phyloP scores from a whole-genome alignment of 2,113 vertebrate species.

The Reinhardtius hippoglossoides region DNA sequence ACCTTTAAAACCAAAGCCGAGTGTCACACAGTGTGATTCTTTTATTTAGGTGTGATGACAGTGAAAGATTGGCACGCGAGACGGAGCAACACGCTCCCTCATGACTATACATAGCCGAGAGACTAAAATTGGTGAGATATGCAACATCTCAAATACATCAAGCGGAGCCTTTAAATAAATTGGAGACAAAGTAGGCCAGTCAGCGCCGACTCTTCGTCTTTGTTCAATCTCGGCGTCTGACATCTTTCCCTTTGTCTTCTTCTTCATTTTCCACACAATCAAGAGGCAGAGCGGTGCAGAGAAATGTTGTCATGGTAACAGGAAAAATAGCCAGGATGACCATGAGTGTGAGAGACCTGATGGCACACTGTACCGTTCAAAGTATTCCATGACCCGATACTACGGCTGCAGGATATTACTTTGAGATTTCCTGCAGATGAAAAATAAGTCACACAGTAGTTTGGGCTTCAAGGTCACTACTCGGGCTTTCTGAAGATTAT shows the following conservation, averaged over 20 bases:
- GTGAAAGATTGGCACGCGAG: slow-evolving; percentile 38
- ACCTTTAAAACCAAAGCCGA: slow-evolving; percentile 19
- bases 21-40: neutral
- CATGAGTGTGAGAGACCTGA: slow-evolving; percentile 62
- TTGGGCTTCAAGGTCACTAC: slow-evolving; percentile 20
- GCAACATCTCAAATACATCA: slow-evolving; percentile 46
- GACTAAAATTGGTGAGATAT: slow-evolving; percentile 37
- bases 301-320: slow-evolving; percentile 71
- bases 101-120: slow-evolving; percentile 44
- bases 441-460: slow-evolving; percentile 9
- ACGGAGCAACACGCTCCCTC: slow-evolving; percentile 20
- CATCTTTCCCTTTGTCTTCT: slow-evolving; percentile 71
- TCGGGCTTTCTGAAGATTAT: slow-evolving; percentile 16
- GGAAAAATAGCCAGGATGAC: slow-evolving; percentile 67
- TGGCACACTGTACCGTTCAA: slow-evolving; percentile 34
- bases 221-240: slow-evolving; percentile 50
- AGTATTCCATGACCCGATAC: slow-evolving; percentile 53
- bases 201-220: slow-evolving; percentile 31
- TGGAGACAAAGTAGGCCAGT: slow-evolving; percentile 50
- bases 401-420: slow-evolving; percentile 58
- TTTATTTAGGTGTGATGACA: slow-evolving; percentile 25
- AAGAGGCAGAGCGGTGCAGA: slow-evolving; percentile 59
- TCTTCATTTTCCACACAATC: slow-evolving; percentile 63
- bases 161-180: slow-evolving; percentile 41
- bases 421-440: slow-evolving; percentile 36